These are phyloP conservation scores for Bombyx huttoni DNA, from an alignment of 2,888 invertebrate genomes.

Conservation along the genomic window DNA sequence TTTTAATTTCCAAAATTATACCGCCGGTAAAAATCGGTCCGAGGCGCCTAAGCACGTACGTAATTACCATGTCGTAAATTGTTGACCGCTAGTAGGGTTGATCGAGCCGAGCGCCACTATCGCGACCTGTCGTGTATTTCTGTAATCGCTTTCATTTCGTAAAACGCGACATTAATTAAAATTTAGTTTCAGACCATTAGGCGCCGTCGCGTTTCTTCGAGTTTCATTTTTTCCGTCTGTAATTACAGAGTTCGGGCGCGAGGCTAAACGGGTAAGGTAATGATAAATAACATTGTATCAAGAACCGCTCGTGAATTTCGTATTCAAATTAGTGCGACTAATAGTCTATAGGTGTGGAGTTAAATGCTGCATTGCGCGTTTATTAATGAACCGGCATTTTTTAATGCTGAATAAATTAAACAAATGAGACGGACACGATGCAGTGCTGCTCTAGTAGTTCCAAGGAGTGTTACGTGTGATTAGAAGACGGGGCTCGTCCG, in stretches of 20 bases:
- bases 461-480: slow-evolving; percentile 27
- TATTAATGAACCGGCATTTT: slow-evolving; percentile 35
- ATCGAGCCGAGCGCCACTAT: slow-evolving; percentile 29
- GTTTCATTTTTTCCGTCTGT: slow-evolving; percentile 59
- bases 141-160: slow-evolving; percentile 69
- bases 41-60: slow-evolving; percentile 57
- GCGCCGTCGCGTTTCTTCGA: slow-evolving; percentile 67
- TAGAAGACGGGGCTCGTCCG: slow-evolving; percentile 46
- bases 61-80: slow-evolving; percentile 67
- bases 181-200: slow-evolving; percentile 73
- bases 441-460: too few relatives aligned
- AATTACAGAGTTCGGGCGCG: slow-evolving; percentile 63
- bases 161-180: slow-evolving; percentile 73
- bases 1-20: slow-evolving; percentile 72
- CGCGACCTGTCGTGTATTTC: slow-evolving; percentile 61
- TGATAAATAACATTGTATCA: slow-evolving; percentile 69
- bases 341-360: slow-evolving; percentile 56
- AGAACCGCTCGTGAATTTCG: slow-evolving; percentile 62
- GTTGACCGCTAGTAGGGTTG: slow-evolving; percentile 47
- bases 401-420: slow-evolving; percentile 5
- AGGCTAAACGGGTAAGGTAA: slow-evolving; percentile 64
- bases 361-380: slow-evolving; percentile 49
- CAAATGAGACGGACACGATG: too few relatives aligned
- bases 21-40: slow-evolving; percentile 34
- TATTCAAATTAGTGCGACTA: slow-evolving; percentile 67